Evolutionary conservation across 2,113 vertebrate species (phyloP).

Genomic region (Orycteropus afer): DNA sequence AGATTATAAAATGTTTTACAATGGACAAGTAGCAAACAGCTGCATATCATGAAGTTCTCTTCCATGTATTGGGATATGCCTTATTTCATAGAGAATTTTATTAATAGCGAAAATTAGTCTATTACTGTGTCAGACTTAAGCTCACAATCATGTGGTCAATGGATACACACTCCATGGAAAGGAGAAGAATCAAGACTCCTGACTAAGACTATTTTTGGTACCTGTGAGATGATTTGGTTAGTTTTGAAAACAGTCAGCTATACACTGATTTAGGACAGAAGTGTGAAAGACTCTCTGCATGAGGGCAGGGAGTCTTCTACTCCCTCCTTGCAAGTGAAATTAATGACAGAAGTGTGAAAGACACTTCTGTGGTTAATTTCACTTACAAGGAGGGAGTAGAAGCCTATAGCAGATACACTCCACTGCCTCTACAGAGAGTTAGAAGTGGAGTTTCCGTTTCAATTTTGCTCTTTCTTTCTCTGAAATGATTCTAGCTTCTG

Average conservation of each 20-base stretch:
- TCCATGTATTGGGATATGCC: background rate
- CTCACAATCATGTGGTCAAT: background rate
- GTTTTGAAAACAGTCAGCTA: slow-evolving; percentile 14
- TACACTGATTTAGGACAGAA: background rate
- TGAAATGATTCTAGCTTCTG: slow-evolving; percentile 79
- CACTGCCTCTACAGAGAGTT: background rate
- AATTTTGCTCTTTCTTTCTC: slow-evolving; percentile 70
- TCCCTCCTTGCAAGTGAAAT: too few species aligned
- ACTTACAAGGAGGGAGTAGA: background rate
- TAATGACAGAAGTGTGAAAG: too few species aligned
- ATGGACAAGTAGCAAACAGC: background rate
- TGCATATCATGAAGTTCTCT: background rate
- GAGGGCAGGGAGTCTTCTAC: too few species aligned
- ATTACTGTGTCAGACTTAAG: background rate
- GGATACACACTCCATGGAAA: background rate
- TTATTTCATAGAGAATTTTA: slow-evolving; percentile 37
- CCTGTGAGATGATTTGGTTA: background rate
- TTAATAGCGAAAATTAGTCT: slow-evolving; percentile 6
- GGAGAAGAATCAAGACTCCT: slow-evolving; percentile 2
- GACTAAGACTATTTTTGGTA: slow-evolving; percentile 32
- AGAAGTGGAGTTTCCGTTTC: slow-evolving; percentile 65
- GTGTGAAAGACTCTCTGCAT: too few species aligned
- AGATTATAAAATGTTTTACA: background rate
- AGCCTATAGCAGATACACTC: background rate
- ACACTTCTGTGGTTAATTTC: slow-evolving; percentile 46